Conservation (phyloP, 2,797 vertebrate species). For the Myoxocephalus aenaeus region DNA sequence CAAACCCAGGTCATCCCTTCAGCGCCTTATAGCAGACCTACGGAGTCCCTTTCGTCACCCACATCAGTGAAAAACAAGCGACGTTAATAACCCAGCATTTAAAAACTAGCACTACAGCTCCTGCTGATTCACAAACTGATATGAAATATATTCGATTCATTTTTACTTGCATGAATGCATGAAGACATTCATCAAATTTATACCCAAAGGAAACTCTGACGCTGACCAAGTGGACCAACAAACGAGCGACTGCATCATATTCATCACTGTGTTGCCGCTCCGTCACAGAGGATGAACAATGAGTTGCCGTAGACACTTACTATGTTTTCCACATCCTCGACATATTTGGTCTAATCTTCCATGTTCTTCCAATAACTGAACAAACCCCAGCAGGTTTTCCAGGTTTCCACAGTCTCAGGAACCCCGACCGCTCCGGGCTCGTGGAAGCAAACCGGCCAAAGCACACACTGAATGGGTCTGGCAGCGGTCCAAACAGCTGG, state of each 20-base stretch:
- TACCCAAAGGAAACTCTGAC: background rate
- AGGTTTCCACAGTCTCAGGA: background rate
- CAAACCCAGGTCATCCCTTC: background rate
- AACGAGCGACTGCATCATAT: background rate
- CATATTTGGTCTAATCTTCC: background rate
- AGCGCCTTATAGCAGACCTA: background rate
- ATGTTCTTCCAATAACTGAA: background rate
- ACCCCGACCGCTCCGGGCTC: background rate
- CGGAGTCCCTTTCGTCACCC: background rate
- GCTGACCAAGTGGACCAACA: background rate
- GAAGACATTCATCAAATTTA: background rate
- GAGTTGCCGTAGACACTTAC: no score
- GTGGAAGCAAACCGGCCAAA: background rate
- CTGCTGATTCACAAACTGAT: background rate
- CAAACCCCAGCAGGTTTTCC: background rate
- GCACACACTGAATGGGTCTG: background rate
- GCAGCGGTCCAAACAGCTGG: constrained; percentile 30
- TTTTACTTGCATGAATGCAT: background rate
- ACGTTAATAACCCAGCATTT: background rate
- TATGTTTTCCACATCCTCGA: background rate
- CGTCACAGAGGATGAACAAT: background rate
- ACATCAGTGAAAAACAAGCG: background rate
- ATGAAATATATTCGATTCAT: background rate
- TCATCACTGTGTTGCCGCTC: background rate
- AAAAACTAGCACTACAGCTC: background rate